Evolutionary conservation across 2,888 invertebrate species (phyloP), one percentile per base, ranked within the genome.

Genomic region (Xestia rhomboidea): DNA sequence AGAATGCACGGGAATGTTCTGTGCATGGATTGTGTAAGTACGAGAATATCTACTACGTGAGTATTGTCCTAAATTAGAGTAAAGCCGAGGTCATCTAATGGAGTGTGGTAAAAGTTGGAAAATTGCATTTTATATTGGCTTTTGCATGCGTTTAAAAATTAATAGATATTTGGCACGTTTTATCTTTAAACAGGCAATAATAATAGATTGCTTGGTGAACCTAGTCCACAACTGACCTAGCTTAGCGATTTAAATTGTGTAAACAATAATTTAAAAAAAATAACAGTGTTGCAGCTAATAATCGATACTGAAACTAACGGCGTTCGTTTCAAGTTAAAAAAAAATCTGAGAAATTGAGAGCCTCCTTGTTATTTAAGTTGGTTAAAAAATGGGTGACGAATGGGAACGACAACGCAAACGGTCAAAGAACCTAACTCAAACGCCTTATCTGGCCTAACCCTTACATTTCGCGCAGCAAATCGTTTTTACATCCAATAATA

Each of bases 401-500:
- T 38, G 27, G 21, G 5, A 30, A 21, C n/a, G n/a, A 15, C 5
- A 21, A 60, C 46, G 27, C 11, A 10, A 21, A 27, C 18, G 67
- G 34, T 51, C 44, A 66, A 51, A 34, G 72, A 67, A 67, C 76
- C 67, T 1, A 24, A 57, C 49, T 49, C 51, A 46, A 51, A 6
- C 54, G 49, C 7, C 62, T 68, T 83, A 68, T 27, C 34, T 77
- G 54, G 38, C 38, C 41, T 57, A 49, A 49, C 64, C 74, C 68
- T 80, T 44, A 80, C 54, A 46, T 57, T 80, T 76, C 34, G 51
- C 46, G 41, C 73, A 76, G 70, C 68, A 78, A 78, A 77, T 83
- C 81, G 87, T 83, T 80, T 83, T 73, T 77, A 71, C 66, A 76
- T 77, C 86, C 72, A 83, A 83, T 85, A 79, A 86, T 83, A 83